Evolutionary conservation across 2,797 vertebrate species (phyloP).

Genomic region (Gorsachius magnificus): DNA sequence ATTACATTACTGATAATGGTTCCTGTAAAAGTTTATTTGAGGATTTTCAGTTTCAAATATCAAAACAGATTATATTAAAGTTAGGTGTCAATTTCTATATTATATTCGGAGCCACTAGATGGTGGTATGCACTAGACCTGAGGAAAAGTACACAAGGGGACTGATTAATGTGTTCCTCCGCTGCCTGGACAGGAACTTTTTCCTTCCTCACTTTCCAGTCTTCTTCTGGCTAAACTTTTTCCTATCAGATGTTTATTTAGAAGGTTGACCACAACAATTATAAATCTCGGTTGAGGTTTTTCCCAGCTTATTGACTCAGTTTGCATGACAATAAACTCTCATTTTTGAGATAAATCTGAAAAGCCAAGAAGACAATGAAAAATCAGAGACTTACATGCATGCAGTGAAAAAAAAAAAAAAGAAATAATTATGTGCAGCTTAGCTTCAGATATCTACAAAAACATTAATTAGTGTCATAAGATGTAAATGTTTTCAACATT

Average conservation of each 20-base stretch:
- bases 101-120: slow-evolving; percentile 29
- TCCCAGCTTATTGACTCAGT: background rate
- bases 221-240: background rate
- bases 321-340: background rate
- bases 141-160: background rate
- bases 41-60: background rate
- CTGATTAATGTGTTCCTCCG: background rate
- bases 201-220: background rate
- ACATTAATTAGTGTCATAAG: background rate
- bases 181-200: background rate
- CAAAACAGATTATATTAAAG: background rate
- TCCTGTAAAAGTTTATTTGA: background rate
- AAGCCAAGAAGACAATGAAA: background rate
- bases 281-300: background rate
- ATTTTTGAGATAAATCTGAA: background rate
- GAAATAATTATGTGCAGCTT: background rate
- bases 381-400: background rate
- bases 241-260: background rate
- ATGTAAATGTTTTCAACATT: background rate
- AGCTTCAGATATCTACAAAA: background rate
- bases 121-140: slow-evolving; percentile 33
- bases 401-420: background rate
- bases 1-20: background rate
- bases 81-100: background rate
- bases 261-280: background rate